phyloP scores from a whole-genome alignment of 2,797 vertebrate species.

The Poeciliopsis presidionis region DNA sequence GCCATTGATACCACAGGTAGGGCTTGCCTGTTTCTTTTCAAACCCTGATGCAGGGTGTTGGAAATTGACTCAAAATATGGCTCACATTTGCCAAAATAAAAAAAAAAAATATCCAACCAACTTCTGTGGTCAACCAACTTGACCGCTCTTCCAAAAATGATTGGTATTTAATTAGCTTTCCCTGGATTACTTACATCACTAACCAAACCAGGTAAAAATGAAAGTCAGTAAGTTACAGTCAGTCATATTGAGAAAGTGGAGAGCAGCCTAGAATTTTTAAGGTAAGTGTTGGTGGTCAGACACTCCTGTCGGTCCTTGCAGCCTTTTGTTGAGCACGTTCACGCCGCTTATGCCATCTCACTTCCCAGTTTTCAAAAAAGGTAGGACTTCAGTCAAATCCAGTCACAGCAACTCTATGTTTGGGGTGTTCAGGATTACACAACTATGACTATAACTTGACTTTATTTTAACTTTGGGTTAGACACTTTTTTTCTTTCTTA shows the following conservation, averaged over 20 bases:
- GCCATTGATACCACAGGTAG: conserved; percentile 94
- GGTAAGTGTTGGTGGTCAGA: conserved; percentile 83
- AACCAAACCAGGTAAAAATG: conserved; percentile 79
- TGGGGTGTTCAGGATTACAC: conserved; percentile 38
- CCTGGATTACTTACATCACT: conserved; percentile 80
- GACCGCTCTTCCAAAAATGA: conserved; percentile 72
- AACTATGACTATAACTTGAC: conserved; percentile 49
- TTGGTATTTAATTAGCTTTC: conserved; percentile 67
- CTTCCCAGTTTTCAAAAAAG: conserved; percentile 72
- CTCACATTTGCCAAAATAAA: conserved; percentile 64
- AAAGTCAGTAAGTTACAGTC: conserved; percentile 83
- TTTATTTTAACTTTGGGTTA: conserved; percentile 58
- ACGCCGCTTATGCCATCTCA: conserved; percentile 73
- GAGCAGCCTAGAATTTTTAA: conserved; percentile 67
- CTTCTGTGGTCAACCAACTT: conserved; percentile 74
- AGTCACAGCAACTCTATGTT: conserved; percentile 61
- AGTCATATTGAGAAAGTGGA: conserved; percentile 81
- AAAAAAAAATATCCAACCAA: conserved; percentile 56
- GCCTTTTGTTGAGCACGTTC: conserved; percentile 73
- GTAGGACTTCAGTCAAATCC: conserved; percentile 73
- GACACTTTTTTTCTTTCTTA: conserved; percentile 52
- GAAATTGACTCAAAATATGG: conserved; percentile 62
- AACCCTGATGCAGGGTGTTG: conserved; percentile 66
- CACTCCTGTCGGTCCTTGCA: conserved; percentile 73
- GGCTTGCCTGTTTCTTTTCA: conserved; percentile 85